Evolutionary conservation across 2,888 invertebrate species (phyloP).

Genomic region (Patella caerulea): DNA sequence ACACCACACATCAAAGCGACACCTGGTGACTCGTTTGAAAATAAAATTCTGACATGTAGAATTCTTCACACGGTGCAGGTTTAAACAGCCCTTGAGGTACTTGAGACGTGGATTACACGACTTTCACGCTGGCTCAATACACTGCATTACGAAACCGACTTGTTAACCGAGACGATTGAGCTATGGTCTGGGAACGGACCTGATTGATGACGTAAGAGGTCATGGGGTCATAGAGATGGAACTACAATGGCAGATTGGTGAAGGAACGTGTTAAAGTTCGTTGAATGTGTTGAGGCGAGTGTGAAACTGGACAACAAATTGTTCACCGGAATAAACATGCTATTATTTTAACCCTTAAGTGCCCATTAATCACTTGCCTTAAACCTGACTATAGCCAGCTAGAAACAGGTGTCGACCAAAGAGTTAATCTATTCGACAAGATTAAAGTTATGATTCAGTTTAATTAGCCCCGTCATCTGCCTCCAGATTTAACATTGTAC

Average conservation of each 20-base stretch:
- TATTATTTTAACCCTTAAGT: slow-evolving; percentile 6
- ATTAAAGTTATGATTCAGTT: neutral
- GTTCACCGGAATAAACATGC: neutral
- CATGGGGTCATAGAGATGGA: neutral
- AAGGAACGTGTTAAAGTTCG: too few species aligned
- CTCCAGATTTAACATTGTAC: too few species aligned
- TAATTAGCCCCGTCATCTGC: too few species aligned
- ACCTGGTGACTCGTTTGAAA: neutral
- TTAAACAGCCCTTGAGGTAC: neutral
- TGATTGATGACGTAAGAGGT: slow-evolving; percentile 8
- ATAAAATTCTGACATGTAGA: neutral
- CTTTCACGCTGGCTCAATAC: too few species aligned
- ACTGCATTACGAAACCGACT: neutral
- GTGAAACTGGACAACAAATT: neutral
- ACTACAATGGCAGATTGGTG: neutral
- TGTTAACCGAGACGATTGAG: neutral
- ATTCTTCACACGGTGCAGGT: neutral
- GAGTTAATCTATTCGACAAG: neutral
- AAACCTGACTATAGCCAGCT: neutral
- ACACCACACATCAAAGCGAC: neutral
- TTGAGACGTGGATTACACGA: neutral
- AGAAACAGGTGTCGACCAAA: neutral
- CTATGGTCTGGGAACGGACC: neutral
- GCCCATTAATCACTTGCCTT: slow-evolving; percentile 5
- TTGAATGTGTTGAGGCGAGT: neutral